Base-by-base conservation (phyloP, 2,888 invertebrate species). In the Pterostichus niger region DNA sequence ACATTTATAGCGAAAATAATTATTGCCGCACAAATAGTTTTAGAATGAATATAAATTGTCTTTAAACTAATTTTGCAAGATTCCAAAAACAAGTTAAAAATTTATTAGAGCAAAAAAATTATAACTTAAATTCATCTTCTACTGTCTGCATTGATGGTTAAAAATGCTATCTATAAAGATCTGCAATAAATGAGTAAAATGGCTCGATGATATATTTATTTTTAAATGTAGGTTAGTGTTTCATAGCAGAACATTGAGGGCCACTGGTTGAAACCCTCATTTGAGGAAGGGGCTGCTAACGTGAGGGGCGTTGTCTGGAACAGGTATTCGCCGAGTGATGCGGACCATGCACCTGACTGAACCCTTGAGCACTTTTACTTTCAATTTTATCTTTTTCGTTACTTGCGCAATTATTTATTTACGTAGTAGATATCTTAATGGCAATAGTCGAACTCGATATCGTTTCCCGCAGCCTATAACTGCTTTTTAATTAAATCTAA, bases 281-380 rank as follows among this genome's bases (percentile, higher is more conserved):
- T 64, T 13, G 64, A 64, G 35, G 75, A 15, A 75, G 33, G 75
- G 77, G 77, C 56, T 56, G 77, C 54, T 35, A 54, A 79, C n/a
- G 54, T 31, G 24, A 46, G 68, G 79, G 49, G 79, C 68, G 79
- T 46, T 68, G 79, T 79, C 61, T 78, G 68, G 68, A 49, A 64
- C 79, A 79, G 79, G 79, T 79, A 79, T 79, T 79, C 68, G 68
- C 64, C 78, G 61, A 61, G 24, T 24, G 61, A 78, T 61, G 59
- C 59, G 78, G 11, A 59, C 64, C 24, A 49, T 68, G 64, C 79
- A 79, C 79, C 79, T 79, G 79, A 79, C 79, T 52, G 15, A 15
- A 46, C 64, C 31, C 15, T 49, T 15, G 13, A 79, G 11, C 68
- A 79, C 79, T 79, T 68, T 79, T 68, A 68, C 79, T 79, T 79